phyloP scores from a whole-genome alignment of 2,113 vertebrate genomes.

The Misgurnus mizolepis region DNA sequence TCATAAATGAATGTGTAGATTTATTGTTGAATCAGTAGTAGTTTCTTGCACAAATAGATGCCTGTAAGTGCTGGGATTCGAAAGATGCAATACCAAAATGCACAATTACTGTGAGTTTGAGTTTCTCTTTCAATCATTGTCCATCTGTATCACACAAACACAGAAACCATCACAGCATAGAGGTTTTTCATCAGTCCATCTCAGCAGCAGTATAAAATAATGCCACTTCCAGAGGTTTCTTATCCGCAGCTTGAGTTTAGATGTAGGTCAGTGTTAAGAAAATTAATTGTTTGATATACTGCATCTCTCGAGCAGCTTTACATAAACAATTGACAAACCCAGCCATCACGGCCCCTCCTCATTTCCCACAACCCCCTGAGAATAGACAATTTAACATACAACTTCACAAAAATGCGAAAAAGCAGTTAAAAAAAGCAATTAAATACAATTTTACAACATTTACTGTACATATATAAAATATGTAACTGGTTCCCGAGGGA shows the following conservation, averaged over 20 bases:
- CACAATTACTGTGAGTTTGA: background rate
- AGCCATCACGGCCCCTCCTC: background rate
- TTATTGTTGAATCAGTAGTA: background rate
- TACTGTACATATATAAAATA: background rate
- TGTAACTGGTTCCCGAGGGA: too few species aligned
- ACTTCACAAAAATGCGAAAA: slow-evolving; percentile 13
- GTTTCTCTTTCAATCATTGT: slow-evolving; percentile 11
- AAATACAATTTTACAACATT: slow-evolving; percentile 21
- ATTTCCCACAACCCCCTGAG: slow-evolving; percentile 15
- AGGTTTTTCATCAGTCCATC: slow-evolving; percentile 36
- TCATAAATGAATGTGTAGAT: background rate
- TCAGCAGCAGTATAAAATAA: slow-evolving; percentile 24
- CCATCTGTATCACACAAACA: slow-evolving; percentile 38
- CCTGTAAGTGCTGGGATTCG: background rate
- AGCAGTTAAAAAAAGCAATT: slow-evolving; percentile 30
- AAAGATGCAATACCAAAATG: background rate
- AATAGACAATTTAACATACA: background rate
- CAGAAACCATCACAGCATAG: slow-evolving; percentile 22
- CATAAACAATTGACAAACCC: slow-evolving; percentile 6
- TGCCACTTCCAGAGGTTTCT: slow-evolving; percentile 39
- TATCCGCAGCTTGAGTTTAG: slow-evolving; percentile 38
- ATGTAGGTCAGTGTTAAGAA: slow-evolving; percentile 45
- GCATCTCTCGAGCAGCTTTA: slow-evolving; percentile 30
- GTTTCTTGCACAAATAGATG: background rate
- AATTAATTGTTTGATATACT: slow-evolving; percentile 38